phyloP scores from a whole-genome alignment of 2,888 invertebrate genomes.

The Sepiola atlantica region DNA sequence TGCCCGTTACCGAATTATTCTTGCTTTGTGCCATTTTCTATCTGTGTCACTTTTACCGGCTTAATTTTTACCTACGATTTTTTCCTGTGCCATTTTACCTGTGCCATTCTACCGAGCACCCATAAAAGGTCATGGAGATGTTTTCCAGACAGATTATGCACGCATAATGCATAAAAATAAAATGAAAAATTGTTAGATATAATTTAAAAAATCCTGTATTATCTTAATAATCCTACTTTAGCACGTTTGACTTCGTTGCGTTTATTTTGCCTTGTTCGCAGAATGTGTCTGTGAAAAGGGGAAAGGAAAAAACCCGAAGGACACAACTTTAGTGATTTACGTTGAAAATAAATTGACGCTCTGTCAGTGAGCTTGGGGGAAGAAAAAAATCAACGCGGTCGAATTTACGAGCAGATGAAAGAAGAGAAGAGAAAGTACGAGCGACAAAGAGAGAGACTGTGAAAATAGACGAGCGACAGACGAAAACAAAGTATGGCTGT shows the following conservation, averaged over 20 bases:
- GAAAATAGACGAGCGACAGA: neutral
- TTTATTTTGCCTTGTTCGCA: neutral
- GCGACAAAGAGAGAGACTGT: neutral
- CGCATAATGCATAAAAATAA: too few species aligned
- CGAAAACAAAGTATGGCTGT: neutral
- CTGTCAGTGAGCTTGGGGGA: neutral
- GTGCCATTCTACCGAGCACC: too few species aligned
- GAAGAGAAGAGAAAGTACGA: neutral
- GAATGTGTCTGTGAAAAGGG: too few species aligned
- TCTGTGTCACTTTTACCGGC: too few species aligned
- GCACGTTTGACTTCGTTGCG: neutral
- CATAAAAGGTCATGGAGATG: too few species aligned
- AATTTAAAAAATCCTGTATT: too few species aligned
- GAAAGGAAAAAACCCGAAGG: neutral
- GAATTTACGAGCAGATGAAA: slow-evolving; percentile 12
- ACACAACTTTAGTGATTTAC: neutral
- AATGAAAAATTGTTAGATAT: too few species aligned
- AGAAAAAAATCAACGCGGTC: neutral
- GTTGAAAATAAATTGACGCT: neutral
- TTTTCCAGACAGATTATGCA: too few species aligned
- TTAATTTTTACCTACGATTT: too few species aligned
- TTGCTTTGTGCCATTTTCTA: too few species aligned
- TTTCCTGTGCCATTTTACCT: too few species aligned
- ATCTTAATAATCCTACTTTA: neutral
- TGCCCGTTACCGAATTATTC: too few species aligned